Conservation (phyloP, 2,113 vertebrate genomes). For the Sminthopsis crassicaudata region DNA sequence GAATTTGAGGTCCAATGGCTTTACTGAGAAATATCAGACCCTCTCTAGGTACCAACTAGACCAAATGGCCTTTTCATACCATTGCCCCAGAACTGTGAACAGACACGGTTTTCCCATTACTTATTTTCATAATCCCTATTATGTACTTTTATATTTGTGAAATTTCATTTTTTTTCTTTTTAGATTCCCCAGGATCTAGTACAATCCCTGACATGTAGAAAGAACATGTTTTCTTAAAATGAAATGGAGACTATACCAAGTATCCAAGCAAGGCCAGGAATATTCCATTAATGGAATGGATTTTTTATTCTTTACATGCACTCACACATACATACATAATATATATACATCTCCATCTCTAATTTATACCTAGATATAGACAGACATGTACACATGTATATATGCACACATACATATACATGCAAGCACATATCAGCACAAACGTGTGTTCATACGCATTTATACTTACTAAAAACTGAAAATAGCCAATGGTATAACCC, state of each 20-base stretch:
- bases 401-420: background rate
- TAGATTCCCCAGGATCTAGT: background rate
- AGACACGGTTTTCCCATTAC: background rate
- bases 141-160: background rate
- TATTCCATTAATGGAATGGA: no score
- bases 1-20: background rate
- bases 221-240: background rate
- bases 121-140: background rate
- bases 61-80: background rate
- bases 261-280: no score
- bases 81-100: background rate
- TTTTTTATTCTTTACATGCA: no score
- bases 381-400: no score
- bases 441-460: background rate
- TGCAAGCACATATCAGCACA: background rate
- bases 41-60: background rate
- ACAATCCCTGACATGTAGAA: background rate
- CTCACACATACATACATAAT: no score
- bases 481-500: no score
- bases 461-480: background rate
- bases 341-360: no score
- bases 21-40: no score
- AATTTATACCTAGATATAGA: background rate
- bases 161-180: background rate
- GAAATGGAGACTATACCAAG: no score